Conservation (phyloP, 1,140 invertebrate genomes). For the Diuraphis noxia region DNA sequence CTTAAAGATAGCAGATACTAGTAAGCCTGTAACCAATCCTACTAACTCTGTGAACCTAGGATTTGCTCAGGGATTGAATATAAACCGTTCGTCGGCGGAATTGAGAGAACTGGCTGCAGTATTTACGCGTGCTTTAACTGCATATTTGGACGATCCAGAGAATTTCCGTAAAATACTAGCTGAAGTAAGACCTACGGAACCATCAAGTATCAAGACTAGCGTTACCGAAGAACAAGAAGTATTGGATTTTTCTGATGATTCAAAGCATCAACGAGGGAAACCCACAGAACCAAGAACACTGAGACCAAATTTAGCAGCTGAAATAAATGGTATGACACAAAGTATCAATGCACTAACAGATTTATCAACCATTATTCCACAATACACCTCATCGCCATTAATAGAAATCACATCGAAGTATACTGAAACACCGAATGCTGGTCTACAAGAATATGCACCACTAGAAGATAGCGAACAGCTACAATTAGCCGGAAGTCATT, state of each 20-base stretch:
- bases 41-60: neutral
- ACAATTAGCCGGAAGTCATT: conserved; percentile 57
- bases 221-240: conserved; percentile 71
- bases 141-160: conserved; percentile 78
- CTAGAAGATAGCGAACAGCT: conserved; percentile 57
- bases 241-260: conserved; percentile 73
- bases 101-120: conserved; percentile 78
- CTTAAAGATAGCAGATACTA: too few species aligned
- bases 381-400: conserved; percentile 38
- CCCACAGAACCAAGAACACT: neutral
- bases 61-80: conserved; percentile 31
- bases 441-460: conserved; percentile 43
- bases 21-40: neutral
- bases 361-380: conserved; percentile 28
- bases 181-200: conserved; percentile 77
- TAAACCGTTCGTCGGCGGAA: conserved; percentile 58
- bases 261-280: conserved; percentile 55
- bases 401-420: conserved; percentile 19
- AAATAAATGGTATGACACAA: conserved; percentile 32
- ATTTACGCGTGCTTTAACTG: conserved; percentile 78
- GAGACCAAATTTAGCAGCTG: neutral
- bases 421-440: neutral
- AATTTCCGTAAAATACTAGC: conserved; percentile 75
- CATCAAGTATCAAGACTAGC: conserved; percentile 61
- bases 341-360: neutral